Evolutionary conservation across 2,113 vertebrate genomes (phyloP).

Genomic region (Tachysurus vachellii): DNA sequence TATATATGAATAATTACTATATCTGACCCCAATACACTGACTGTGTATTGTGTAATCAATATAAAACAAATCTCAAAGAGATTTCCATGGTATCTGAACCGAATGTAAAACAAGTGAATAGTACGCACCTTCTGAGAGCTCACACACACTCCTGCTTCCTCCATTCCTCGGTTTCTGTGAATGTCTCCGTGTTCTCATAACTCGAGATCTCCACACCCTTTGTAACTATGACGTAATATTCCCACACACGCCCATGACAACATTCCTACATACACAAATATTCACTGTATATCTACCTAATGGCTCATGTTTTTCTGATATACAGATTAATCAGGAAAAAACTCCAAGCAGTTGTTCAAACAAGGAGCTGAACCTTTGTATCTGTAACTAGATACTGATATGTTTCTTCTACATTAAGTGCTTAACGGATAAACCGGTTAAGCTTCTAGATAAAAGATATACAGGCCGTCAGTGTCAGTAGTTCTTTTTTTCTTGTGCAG

Average conservation of each 20-base stretch:
- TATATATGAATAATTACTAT: neutral
- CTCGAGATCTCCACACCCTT: conserved; percentile 33
- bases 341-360: neutral
- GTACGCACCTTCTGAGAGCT: neutral
- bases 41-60: neutral
- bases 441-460: neutral
- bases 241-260: neutral
- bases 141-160: neutral
- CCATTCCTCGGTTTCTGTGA: neutral
- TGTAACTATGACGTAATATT: neutral
- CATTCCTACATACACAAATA: too few relatives aligned
- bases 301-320: neutral
- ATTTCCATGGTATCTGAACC: neutral
- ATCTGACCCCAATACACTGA: neutral
- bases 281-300: neutral
- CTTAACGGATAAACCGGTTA: neutral
- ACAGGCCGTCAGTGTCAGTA: neutral
- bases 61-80: neutral
- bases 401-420: neutral
- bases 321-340: neutral
- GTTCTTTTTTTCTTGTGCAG: neutral
- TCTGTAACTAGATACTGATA: neutral
- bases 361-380: neutral
- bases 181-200: conserved; percentile 1
- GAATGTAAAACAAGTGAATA: neutral